Conservation (phyloP, 2,113 vertebrate genomes). For the Prietella phreatophila region DNA sequence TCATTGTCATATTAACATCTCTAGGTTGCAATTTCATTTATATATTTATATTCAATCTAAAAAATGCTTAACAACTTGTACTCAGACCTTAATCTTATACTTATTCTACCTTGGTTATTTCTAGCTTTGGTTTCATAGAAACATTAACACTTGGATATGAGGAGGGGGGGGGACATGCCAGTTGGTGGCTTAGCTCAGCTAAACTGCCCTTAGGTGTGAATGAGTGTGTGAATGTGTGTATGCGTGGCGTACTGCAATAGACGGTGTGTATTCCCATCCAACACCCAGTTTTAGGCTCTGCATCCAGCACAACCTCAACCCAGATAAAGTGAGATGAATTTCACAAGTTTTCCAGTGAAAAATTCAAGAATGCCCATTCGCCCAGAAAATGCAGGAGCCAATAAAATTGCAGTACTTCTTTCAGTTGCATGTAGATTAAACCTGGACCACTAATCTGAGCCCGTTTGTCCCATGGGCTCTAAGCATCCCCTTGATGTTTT, state of each 20-base stretch:
- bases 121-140: not conserved
- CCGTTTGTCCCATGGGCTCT: not conserved
- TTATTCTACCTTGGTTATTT: not conserved
- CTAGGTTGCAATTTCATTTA: not conserved
- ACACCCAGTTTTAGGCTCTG: not conserved
- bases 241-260: not conserved
- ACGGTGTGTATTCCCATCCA: not conserved
- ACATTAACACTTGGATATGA: not conserved
- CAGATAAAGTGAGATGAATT: not conserved
- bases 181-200: not conserved
- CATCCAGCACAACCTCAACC: not conserved
- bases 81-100: not conserved
- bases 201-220: not conserved
- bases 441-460: not conserved
- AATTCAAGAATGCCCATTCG: not conserved
- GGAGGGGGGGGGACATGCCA: not conserved
- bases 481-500: not conserved
- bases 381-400: not conserved
- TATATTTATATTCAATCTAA: not conserved
- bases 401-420: not conserved
- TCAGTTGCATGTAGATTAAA: not conserved
- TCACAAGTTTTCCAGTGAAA: not conserved
- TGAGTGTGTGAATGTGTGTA: not conserved
- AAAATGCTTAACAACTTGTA: not conserved
- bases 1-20: slow-evolving; percentile 8